Conservation (phyloP, 2,797 vertebrate genomes). For the Labeo calbasu region DNA sequence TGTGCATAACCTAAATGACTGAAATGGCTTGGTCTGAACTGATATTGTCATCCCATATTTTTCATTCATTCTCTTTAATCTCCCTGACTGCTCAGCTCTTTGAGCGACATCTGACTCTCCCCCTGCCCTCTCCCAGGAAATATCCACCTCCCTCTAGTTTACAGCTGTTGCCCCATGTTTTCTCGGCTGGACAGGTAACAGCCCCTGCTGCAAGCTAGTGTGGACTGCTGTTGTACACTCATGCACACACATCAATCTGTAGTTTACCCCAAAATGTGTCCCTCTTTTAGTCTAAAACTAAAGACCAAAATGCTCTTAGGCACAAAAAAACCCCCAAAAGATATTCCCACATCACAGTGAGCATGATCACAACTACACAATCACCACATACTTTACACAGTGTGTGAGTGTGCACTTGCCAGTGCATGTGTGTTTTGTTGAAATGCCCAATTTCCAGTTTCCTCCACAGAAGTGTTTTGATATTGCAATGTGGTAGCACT, state of each 20-base stretch:
- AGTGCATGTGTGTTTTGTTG: slow-evolving; percentile 37
- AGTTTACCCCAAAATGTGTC: background rate
- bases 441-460: slow-evolving; percentile 20
- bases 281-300: background rate
- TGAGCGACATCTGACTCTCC: slow-evolving; percentile 63
- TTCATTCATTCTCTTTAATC: slow-evolving; percentile 28
- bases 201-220: slow-evolving; percentile 64
- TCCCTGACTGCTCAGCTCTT: slow-evolving; percentile 70
- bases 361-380: background rate
- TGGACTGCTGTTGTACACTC: slow-evolving; percentile 62
- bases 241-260: slow-evolving; percentile 36
- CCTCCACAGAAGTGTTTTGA: background rate
- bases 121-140: slow-evolving; percentile 63
- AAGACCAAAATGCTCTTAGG: background rate
- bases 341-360: slow-evolving; percentile 5
- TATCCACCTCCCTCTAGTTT: slow-evolving; percentile 58
- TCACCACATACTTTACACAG: background rate
- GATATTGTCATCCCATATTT: slow-evolving; percentile 15
- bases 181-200: slow-evolving; percentile 85
- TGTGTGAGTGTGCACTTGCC: background rate
- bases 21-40: slow-evolving; percentile 7
- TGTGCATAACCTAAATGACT: background rate
- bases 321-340: background rate
- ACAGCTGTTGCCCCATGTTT: slow-evolving; percentile 69
- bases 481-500: background rate